These are phyloP conservation scores for Cheirogaleus major DNA, from an alignment of 2,797 vertebrate genomes.

Conservation along the genomic window DNA sequence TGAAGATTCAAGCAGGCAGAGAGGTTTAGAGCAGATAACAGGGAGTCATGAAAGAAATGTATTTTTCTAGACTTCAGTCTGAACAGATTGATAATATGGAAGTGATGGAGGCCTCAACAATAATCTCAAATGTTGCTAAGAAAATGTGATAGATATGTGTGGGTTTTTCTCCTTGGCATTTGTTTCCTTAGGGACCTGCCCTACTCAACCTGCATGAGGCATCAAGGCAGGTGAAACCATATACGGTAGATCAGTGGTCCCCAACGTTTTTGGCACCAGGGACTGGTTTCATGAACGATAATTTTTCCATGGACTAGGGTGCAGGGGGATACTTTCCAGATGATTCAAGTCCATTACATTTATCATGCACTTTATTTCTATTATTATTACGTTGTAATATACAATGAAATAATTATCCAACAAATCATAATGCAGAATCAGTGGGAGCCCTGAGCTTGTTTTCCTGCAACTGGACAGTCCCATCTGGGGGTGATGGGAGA, in stretches of 20 bases:
- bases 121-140: neutral
- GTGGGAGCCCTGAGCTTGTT: too few species aligned
- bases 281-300: too few species aligned
- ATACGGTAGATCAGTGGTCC: neutral
- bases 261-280: too few species aligned
- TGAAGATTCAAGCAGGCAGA: constrained; percentile 36
- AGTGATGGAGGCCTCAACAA: neutral
- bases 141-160: neutral
- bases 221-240: neutral
- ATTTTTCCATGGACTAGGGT: too few species aligned
- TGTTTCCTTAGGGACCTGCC: neutral
- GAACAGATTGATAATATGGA: neutral
- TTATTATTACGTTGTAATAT: too few species aligned
- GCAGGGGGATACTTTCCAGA: too few species aligned
- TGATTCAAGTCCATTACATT: too few species aligned
- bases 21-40: neutral
- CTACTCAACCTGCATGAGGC: neutral
- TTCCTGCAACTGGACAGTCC: too few species aligned
- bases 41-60: neutral
- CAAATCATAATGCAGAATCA: too few species aligned
- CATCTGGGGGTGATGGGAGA: too few species aligned
- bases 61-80: neutral
- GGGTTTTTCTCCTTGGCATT: neutral
- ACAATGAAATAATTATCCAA: too few species aligned
- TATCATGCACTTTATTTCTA: too few species aligned